Base-by-base conservation (phyloP, 2,113 vertebrate genomes). In the Tringa solitaria region DNA sequence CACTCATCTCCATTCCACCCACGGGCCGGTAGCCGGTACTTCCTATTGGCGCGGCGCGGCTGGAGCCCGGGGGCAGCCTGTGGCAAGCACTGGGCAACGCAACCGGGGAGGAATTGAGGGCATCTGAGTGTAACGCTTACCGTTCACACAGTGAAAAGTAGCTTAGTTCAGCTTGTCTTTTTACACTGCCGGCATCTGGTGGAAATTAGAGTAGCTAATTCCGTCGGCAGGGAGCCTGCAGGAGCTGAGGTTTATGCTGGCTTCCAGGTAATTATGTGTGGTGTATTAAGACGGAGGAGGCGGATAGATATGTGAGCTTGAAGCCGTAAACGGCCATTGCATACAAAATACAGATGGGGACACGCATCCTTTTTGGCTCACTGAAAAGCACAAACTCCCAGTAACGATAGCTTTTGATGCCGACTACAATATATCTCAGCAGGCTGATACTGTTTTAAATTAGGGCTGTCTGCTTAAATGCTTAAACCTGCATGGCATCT, bases 151-250 rank as follows among this genome's bases (percentile, higher is more conserved):
- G 73, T 30, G 80, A 56, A 89, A 95, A 97, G 89, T 23, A 95
- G 96, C 89, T 97, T 97, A 96, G 56, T 35, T 75, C 73, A 72
- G 80, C 68, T 82, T 75, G 79, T 54, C 23, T 14, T 70, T 68
- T 81, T 91, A 87, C 68, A 8, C 53, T 53, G 11, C 80, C 43
- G 72, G 83, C 85, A 48, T 33, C 83, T 93, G 90, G 54, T 60
- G 32, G 83, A 90, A 84, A 90, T 79, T 81, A 94, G 64, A 89
- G 73, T 9, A 45, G 76, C 76, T 95, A 92, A 95, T 93, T 96
- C 84, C 28, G 12, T 72, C 9, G 0, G 17, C 53, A 53, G 64
- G 54, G 67, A 67, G 51, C 82, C 51, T 4, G 1, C 33, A 80
- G 79, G 65, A 75, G 27, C 79, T 81, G 56, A 81, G 76, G 41